These are phyloP conservation scores for Entomyzon cyanotis DNA, from an alignment of 2,113 vertebrate genomes.

Conservation along the genomic window DNA sequence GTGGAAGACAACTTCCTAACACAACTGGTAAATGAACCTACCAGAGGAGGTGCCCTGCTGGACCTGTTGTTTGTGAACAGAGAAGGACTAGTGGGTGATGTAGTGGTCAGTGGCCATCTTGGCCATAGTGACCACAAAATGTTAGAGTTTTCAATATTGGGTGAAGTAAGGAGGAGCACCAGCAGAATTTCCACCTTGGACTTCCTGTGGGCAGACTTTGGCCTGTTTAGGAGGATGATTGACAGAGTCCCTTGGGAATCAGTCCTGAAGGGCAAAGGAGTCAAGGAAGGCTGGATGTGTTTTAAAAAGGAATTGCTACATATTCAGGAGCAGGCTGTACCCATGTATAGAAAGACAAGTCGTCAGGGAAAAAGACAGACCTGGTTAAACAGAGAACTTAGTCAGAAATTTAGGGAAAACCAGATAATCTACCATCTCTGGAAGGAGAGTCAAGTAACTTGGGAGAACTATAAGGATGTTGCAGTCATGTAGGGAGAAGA, in stretches of 20 bases:
- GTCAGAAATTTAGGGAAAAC: too few species aligned
- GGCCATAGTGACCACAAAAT: not conserved
- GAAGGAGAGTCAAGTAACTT: too few species aligned
- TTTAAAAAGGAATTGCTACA: too few species aligned
- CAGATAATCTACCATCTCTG: too few species aligned
- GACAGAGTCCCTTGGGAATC: not conserved
- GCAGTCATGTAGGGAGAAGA: too few species aligned
- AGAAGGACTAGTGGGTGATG: not conserved
- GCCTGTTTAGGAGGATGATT: not conserved
- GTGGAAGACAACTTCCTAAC: not conserved
- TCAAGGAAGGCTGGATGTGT: not conserved
- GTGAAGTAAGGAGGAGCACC: not conserved
- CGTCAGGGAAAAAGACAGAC: too few species aligned
- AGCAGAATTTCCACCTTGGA: not conserved
- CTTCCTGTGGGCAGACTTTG: not conserved
- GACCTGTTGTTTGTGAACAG: not conserved
- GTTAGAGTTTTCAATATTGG: not conserved
- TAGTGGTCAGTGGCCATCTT: not conserved
- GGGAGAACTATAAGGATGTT: too few species aligned
- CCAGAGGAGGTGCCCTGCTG: not conserved
- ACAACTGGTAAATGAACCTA: not conserved
- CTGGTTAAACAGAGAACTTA: too few species aligned
- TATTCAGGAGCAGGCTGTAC: not conserved
- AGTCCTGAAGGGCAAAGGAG: not conserved
- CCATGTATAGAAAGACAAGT: too few species aligned